Percentiles rank a stretch among this genome's conserved stretches.
phyloP scores from a whole-genome alignment of 2,888 invertebrate species.

The Lamellibrachia columna region DNA sequence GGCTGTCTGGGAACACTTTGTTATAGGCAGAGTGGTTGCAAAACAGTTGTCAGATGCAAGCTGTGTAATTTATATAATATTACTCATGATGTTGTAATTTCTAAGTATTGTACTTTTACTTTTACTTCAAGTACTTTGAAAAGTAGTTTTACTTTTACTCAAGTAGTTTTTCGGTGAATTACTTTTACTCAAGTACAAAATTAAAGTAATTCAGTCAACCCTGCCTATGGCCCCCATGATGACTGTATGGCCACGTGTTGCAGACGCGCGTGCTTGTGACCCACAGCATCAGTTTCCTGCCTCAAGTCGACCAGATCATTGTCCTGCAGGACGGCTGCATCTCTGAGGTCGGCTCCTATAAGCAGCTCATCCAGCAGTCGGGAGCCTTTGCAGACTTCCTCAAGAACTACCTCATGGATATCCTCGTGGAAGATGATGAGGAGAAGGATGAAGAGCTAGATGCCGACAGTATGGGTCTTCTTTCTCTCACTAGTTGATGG shows the following conservation, averaged over 20 bases:
- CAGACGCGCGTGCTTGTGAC: conserved; percentile 64
- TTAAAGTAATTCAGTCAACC: no score
- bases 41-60: no score
- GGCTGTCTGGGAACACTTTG: no score
- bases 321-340: conserved; percentile 59
- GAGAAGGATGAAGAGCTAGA: conserved; percentile 28
- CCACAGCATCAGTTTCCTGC: conserved; percentile 63
- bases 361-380: conserved; percentile 56
- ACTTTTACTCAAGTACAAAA: no score
- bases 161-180: no score
- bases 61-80: no score
- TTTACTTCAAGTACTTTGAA: no score
- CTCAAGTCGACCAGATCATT: conserved; percentile 61
- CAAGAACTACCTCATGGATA: conserved; percentile 49
- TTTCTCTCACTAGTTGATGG: neutral
- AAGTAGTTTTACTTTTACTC: no score
- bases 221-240: neutral
- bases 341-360: conserved; percentile 51
- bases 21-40: no score
- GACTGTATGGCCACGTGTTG: neutral
- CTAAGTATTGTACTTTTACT: no score
- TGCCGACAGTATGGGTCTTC: neutral
- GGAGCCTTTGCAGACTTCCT: conserved; percentile 64
- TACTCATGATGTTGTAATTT: no score
- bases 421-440: conserved; percentile 33